Evolutionary conservation across 2,113 vertebrate genomes (phyloP), one percentile per base, ranked within the genome.

Genomic region (Antennarius striatus): DNA sequence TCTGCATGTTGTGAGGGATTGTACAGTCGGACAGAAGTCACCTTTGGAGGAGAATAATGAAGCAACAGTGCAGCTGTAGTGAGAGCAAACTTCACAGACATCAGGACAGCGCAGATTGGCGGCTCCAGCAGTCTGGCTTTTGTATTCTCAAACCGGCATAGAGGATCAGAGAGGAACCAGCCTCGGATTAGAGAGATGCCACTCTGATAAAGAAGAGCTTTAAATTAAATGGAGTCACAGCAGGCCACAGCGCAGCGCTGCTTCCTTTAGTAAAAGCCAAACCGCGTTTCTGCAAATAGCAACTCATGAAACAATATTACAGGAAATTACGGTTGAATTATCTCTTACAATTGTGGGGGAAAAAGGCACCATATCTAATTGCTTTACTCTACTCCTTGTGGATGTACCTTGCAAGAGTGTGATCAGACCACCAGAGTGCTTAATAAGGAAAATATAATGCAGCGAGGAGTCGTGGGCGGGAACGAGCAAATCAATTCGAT

Each of bases 21-120:
- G 76, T 80, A 79, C 79, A 73, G 76, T 77, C 86, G 64, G 62
- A 82, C 71, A 80, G 86, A 88, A 80, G 75, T 85, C 82, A 85
- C 75, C 72, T 82, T 71, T 68, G 56, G 73, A 77, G 22, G 59
- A 29, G 49, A 66, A 55, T n/a, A 61, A 56, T n/a, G 1, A 22
- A 16, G 64, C 68, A 56, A 65, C 47, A 74, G 79, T 70, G 79
- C 66, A 60, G 56, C 47, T n/a, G 65, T 10, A 7, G 63, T 13
- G 58, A 69, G 63, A 46, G 9, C 64, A 63, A 75, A 71, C 80
- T 65, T 63, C 58, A 51, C 53, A 66, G 68, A 39, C 71, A 68
- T 63, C 42, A 30, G 59, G 64, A 69, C 48, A 6, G 32, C 56
- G 0, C 71, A 39, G 60, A 61, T 54, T 59, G 64, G 55, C 29